These are phyloP conservation scores for Carposina sasakii DNA, from an alignment of 1,140 invertebrate genomes.

Conservation along the genomic window DNA sequence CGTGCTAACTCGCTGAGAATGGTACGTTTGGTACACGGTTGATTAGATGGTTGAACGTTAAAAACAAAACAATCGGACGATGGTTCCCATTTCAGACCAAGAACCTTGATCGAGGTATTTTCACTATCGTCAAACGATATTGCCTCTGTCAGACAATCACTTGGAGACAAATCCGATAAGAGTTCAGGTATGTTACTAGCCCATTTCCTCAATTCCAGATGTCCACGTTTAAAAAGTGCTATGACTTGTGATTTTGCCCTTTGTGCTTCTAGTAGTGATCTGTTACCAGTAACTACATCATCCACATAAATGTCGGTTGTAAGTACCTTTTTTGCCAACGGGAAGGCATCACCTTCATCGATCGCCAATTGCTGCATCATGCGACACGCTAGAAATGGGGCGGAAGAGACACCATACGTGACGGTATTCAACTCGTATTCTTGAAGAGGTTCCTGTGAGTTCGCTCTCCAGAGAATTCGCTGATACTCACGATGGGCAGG, in stretches of 20 bases:
- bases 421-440: slow-evolving; percentile 47
- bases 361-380: slow-evolving; percentile 34
- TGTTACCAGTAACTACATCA: slow-evolving; percentile 35
- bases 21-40: too few species aligned
- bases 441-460: slow-evolving; percentile 23
- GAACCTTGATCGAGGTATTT: too few species aligned
- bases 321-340: slow-evolving; percentile 29
- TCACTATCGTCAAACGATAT: slow-evolving; percentile 19
- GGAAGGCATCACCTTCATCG: slow-evolving; percentile 30
- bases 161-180: slow-evolving; percentile 16
- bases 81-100: too few species aligned
- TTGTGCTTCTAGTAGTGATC: slow-evolving; percentile 19
- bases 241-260: slow-evolving; percentile 29
- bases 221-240: slow-evolving; percentile 24
- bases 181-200: slow-evolving; percentile 30
- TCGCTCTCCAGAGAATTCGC: slow-evolving; percentile 54
- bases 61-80: too few species aligned
- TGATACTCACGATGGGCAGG: slow-evolving; percentile 40
- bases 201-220: slow-evolving; percentile 41
- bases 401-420: slow-evolving; percentile 54
- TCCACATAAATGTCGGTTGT: slow-evolving; percentile 47
- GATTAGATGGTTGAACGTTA: too few species aligned
- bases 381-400: slow-evolving; percentile 46
- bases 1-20: too few species aligned
- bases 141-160: slow-evolving; percentile 28